These are phyloP conservation scores for Enteromius anoplus DNA, from an alignment of 2,797 vertebrate genomes.

Conservation along the genomic window DNA sequence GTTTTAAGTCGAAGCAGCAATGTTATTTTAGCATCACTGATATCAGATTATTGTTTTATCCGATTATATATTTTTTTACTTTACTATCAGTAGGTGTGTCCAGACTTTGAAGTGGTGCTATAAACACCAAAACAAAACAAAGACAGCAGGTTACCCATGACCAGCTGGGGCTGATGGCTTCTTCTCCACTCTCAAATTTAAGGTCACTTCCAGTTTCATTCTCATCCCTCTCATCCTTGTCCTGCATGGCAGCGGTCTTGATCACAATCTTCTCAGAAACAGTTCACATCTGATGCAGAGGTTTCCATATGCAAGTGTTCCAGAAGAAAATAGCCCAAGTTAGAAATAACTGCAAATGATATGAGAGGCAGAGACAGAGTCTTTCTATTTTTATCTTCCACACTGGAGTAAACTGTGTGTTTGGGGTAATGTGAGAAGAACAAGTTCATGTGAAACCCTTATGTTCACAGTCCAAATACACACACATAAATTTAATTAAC, in stretches of 20 bases:
- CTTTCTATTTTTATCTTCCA: slow-evolving; percentile 50
- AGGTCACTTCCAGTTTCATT: slow-evolving; percentile 71
- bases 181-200: slow-evolving; percentile 66
- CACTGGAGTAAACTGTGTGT: slow-evolving; percentile 22
- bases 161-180: slow-evolving; percentile 72
- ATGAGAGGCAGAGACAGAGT: slow-evolving; percentile 34
- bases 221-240: slow-evolving; percentile 34
- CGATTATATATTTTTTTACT: background rate
- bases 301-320: background rate
- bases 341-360: background rate
- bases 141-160: slow-evolving; percentile 75
- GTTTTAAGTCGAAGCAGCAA: background rate
- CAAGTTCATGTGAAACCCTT: slow-evolving; percentile 22
- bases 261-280: slow-evolving; percentile 21
- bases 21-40: background rate
- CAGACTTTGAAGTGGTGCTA: background rate
- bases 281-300: background rate
- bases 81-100: background rate
- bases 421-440: slow-evolving; percentile 62
- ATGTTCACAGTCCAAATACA: slow-evolving; percentile 40
- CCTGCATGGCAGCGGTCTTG: slow-evolving; percentile 10
- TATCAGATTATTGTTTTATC: background rate
- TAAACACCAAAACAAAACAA: background rate
- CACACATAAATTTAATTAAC: slow-evolving; percentile 18
- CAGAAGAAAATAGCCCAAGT: background rate